phyloP scores from a whole-genome alignment of 2,797 vertebrate species.

The Dipus sagitta region DNA sequence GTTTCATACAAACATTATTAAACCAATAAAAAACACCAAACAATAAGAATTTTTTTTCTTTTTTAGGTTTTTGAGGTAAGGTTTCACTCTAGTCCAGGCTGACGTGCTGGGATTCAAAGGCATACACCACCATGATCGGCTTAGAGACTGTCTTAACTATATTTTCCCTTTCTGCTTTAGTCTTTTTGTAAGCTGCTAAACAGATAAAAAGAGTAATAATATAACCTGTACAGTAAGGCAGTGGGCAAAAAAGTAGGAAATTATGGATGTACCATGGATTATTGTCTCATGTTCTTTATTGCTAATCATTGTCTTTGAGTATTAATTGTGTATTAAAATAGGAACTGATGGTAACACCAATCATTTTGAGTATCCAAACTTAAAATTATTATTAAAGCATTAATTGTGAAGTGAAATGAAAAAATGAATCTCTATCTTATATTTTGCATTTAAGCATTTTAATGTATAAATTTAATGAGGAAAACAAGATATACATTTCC shows the following conservation, averaged over 20 bases:
- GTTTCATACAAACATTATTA: background rate
- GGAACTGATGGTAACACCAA: background rate
- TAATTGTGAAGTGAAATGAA: background rate
- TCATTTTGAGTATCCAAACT: background rate
- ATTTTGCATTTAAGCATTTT: background rate
- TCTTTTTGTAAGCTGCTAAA: background rate
- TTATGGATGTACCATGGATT: background rate
- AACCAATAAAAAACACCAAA: background rate
- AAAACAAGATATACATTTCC: background rate
- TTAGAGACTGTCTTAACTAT: background rate
- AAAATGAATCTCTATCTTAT: background rate
- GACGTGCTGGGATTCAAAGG: no score
- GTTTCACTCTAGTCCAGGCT: no score
- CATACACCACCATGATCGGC: no score
- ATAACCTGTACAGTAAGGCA: background rate
- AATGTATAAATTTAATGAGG: background rate
- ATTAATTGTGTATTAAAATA: background rate
- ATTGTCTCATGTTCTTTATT: background rate
- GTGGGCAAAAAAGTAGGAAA: background rate
- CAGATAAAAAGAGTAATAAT: rapidly evolving
- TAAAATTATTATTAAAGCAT: background rate
- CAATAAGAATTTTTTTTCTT: background rate
- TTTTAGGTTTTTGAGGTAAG: no score
- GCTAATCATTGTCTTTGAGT: background rate
- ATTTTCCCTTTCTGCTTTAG: no score